Conservation (phyloP, 2,797 vertebrate genomes). For the Premnoplex brunnescens region DNA sequence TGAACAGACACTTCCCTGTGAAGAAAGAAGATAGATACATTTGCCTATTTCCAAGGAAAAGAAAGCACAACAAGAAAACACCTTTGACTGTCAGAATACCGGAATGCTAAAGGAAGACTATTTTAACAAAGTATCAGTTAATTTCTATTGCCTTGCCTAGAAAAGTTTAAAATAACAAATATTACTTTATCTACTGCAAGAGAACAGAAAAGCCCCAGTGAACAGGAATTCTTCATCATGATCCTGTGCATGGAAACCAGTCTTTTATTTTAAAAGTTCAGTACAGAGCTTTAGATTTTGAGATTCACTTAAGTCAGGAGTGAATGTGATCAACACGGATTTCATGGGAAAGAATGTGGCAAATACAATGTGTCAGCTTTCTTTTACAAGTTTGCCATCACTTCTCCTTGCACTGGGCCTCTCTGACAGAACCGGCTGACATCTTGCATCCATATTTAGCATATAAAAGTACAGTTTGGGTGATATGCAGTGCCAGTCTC, state of each 20-base stretch:
- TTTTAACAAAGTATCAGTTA: background rate
- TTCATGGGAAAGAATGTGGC: background rate
- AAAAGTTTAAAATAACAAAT: background rate
- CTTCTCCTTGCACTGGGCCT: background rate
- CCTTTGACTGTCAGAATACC: background rate
- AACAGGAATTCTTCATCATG: background rate
- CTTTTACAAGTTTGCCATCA: background rate
- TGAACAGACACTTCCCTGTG: slow-evolving; percentile 94
- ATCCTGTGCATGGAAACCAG: background rate
- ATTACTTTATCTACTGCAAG: background rate
- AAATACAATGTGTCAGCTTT: background rate
- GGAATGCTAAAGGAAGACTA: background rate
- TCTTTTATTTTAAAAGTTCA: background rate
- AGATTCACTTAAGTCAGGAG: background rate
- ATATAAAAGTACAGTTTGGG: background rate
- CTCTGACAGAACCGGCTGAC: background rate
- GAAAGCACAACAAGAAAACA: background rate
- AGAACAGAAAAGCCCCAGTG: background rate
- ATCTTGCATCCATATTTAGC: background rate
- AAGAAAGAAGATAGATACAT: background rate
- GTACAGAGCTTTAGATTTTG: background rate
- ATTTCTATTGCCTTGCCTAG: background rate
- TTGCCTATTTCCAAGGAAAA: background rate
- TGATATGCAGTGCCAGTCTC: background rate
- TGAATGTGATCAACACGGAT: background rate